These are phyloP conservation scores for Lerema accius DNA, from an alignment of 1,140 invertebrate genomes.

Conservation along the genomic window DNA sequence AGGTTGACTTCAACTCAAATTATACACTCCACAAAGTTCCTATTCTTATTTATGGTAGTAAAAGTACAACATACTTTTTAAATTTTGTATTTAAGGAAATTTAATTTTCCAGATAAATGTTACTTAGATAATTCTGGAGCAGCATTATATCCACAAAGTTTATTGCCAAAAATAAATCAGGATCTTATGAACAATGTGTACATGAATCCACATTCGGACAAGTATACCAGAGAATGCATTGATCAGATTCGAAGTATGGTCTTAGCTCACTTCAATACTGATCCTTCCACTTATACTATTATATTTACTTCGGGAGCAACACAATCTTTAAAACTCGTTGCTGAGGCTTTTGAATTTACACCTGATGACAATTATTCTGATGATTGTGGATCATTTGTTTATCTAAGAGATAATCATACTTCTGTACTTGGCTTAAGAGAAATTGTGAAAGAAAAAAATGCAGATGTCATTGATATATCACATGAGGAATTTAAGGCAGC, in stretches of 20 bases:
- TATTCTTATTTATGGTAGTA: no score
- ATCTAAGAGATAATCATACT: conserved; percentile 96
- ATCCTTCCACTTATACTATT: conserved; percentile 90
- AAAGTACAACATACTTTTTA: no score
- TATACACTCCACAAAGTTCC: no score
- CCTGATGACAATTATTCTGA: conserved; percentile 42
- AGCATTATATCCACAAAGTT: conserved; percentile 90
- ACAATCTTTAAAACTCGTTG: conserved; percentile 90
- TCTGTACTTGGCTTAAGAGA: conserved; percentile 96
- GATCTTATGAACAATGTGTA: conserved; percentile 89
- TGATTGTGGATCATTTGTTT: conserved; percentile 87
- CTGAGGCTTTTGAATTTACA: conserved; percentile 90
- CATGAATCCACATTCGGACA: conserved; percentile 95
- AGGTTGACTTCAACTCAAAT: no score
- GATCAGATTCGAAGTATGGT: conserved; percentile 92
- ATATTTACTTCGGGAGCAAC: conserved; percentile 97
- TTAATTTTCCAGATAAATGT: conserved; percentile 84
- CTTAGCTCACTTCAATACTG: conserved; percentile 93
- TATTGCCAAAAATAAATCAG: conserved; percentile 86
- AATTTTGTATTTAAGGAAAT: no score
- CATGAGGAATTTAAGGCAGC: conserved; percentile 80
- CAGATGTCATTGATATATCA: conserved; percentile 81
- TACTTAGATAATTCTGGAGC: conserved; percentile 97
- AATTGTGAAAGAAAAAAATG: conserved; percentile 79
- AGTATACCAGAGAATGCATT: conserved; percentile 89